Evolutionary conservation across 2,888 invertebrate species (phyloP), one percentile per base, ranked within the genome.

Genomic region (Drosophila macrothrix): DNA sequence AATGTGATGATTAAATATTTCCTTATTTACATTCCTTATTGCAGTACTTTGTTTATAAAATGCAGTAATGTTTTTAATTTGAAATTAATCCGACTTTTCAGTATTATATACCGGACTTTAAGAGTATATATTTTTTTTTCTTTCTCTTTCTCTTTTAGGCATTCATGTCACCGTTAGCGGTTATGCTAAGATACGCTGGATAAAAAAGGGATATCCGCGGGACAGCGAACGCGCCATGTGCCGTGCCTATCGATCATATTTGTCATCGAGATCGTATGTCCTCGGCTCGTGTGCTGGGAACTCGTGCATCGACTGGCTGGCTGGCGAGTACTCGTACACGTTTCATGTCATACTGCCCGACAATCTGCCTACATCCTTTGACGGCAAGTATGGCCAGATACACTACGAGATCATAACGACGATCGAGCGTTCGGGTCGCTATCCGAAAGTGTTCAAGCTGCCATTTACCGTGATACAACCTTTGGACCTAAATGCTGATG

Each of bases 351-450:
- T 95, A 55, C 89, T 93, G 90, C 93, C 93, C 74, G 90, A 91
- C 66, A 93, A 96, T 84, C 93, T 97, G 82, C 97, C 97, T 37
- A 96, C 97, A 19, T 97, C 97, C 9, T 97, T 97, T 92, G 96
- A 96, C 92, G 96, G 96, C 35, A 94, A 96, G 92, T 94, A 94
- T 93, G 97, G 98, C 0, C 95, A 95, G 91, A 95, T 98, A 52
- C 94, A 96, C 62, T 98, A 98, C 91, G 96, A 95, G 35, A 95
- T 97, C 25, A 96, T 96, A 93, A 96, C 96, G 37, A 95, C 95
- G 4, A 94, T 98, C 49, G 97, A 98, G 91, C 94, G 97, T 35
- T 97, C 97, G 41, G 97, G 96, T 96, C 97, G 97, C 90, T 96
- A 96, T 93, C 97, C 98, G 92, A 96, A 97, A 90, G 96, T 96